A percentile compares a stretch with the other conserved stretches of the same genome.
Evolutionary conservation across 2,797 vertebrate genomes (phyloP).

Genomic region (Danio aesculapii): DNA sequence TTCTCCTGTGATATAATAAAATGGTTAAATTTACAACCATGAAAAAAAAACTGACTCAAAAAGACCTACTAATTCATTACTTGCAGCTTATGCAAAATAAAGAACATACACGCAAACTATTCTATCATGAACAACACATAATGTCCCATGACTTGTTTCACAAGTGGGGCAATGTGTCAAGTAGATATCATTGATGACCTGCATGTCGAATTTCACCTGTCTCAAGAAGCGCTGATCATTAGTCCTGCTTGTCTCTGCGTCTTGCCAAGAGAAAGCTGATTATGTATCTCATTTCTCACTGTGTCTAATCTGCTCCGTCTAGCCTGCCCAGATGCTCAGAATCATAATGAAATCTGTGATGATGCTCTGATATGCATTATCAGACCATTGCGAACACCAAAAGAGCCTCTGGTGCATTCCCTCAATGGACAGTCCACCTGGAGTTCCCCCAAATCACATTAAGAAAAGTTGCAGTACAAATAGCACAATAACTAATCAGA

Average conservation of each 20-base stretch:
- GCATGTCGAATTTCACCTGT: constrained; percentile 7
- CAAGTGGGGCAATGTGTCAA: background rate
- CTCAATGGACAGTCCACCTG: constrained; percentile 5
- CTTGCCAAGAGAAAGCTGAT: constrained; percentile 28
- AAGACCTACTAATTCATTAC: background rate
- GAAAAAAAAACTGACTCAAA: background rate
- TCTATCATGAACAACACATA: background rate
- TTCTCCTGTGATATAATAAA: background rate
- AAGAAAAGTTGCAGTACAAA: constrained; percentile 1
- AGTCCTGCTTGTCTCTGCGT: constrained; percentile 23
- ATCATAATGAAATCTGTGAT: constrained; percentile 20
- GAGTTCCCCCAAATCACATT: constrained; percentile 2
- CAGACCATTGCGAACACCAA: background rate
- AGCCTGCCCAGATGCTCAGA: constrained; percentile 17
- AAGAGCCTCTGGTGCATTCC: background rate
- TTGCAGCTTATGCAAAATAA: background rate
- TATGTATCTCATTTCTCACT: constrained; percentile 28
- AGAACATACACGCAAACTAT: background rate
- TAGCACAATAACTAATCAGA: background rate
- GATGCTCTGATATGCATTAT: background rate
- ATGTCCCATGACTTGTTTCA: constrained; percentile 15
- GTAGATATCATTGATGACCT: background rate
- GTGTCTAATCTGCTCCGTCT: constrained; percentile 20
- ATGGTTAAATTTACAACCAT: background rate
- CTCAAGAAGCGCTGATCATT: constrained; percentile 15